Conservation (phyloP, 2,113 vertebrate species). For the Mystacornis crossleyi region DNA sequence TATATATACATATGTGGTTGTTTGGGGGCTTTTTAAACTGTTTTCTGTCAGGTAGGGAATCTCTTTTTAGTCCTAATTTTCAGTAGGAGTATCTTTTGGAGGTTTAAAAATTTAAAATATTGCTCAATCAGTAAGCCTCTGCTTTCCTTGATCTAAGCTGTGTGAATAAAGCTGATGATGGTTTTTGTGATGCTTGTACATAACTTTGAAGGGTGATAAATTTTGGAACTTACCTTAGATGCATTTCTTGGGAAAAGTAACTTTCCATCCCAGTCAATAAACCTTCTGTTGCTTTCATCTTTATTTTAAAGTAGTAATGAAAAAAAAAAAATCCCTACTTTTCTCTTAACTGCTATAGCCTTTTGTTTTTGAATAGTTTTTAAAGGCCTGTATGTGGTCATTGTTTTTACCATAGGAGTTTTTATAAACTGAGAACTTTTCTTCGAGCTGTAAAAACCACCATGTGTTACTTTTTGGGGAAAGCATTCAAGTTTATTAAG, state of each 20-base stretch:
- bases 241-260: neutral
- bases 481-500: neutral
- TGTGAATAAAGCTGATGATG: neutral
- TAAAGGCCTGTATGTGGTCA: neutral
- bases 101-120: neutral
- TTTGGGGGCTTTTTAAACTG: fast-evolving
- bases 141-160: neutral
- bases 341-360: neutral
- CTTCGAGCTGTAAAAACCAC: neutral
- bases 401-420: neutral
- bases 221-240: neutral
- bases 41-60: neutral
- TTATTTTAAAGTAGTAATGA: neutral
- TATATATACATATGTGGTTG: too few species aligned
- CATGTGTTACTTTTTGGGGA: neutral
- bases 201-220: neutral
- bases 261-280: neutral
- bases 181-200: neutral
- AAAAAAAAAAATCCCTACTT: neutral
- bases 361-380: neutral
- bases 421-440: neutral
- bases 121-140: neutral
- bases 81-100: neutral
- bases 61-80: neutral
- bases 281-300: neutral